A percentile compares a stretch with the other conserved stretches of the same genome.
Evolutionary conservation across 2,797 vertebrate genomes (phyloP).

Genomic region (Acanthurus lineatus): DNA sequence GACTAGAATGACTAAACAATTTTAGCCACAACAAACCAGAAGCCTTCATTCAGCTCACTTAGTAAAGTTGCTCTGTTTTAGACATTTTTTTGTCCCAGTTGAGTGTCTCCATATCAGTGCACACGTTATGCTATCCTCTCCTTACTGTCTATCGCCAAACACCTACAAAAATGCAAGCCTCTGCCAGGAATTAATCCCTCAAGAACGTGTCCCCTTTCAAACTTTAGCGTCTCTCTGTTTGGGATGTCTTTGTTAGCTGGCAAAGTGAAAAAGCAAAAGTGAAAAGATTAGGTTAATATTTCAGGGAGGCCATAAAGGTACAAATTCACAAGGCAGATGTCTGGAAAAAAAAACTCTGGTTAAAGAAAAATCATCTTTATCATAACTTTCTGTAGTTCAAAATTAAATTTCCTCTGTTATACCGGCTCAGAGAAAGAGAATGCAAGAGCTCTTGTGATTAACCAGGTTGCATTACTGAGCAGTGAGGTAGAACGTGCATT

Average conservation of each 20-base stretch:
- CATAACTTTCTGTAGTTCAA: background rate
- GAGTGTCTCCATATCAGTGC: slow-evolving; percentile 4
- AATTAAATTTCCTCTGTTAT: background rate
- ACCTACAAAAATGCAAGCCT: slow-evolving; percentile 4
- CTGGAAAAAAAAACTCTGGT: background rate
- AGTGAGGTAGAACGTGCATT: slow-evolving; percentile 57
- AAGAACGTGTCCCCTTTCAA: slow-evolving; percentile 19
- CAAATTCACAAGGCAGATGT: slow-evolving; percentile 1
- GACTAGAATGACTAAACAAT: background rate
- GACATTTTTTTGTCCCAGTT: background rate
- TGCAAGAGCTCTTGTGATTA: slow-evolving; percentile 28
- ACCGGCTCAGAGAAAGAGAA: slow-evolving; percentile 14
- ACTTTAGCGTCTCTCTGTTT: slow-evolving; percentile 12
- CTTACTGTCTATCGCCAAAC: slow-evolving; percentile 35
- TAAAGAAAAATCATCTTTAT: slow-evolving; percentile 3
- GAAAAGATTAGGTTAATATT: background rate
- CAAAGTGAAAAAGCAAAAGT: background rate
- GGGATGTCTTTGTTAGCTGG: background rate
- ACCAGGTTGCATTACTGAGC: slow-evolving; percentile 57
- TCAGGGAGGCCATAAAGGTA: background rate
- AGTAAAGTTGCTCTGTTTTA: slow-evolving; percentile 1
- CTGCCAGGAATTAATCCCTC: slow-evolving; percentile 33
- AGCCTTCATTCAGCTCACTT: background rate
- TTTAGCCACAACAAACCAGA: background rate
- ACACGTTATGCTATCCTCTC: slow-evolving; percentile 15